Percentiles rank a stretch among this genome's conserved stretches.
These are phyloP conservation scores for Helicoverpa zea DNA, from an alignment of 1,140 invertebrate species.

Conservation along the genomic window DNA sequence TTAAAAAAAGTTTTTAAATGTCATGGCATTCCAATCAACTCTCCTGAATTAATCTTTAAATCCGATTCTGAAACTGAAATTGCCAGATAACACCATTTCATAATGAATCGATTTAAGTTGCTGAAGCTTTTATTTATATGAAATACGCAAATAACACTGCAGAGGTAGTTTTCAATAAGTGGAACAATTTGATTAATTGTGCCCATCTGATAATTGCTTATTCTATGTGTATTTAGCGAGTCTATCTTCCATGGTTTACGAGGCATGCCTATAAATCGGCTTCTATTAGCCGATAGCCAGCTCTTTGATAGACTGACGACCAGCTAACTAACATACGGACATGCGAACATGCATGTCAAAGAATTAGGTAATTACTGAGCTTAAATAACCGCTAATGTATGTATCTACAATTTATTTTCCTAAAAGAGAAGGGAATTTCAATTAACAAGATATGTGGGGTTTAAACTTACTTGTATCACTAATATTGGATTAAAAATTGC, in stretches of 20 bases:
- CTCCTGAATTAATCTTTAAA: neutral
- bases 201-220: neutral
- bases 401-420: neutral
- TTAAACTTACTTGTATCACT: neutral
- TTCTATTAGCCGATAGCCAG: constrained; percentile 22
- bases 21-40: neutral
- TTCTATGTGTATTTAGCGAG: constrained; percentile 38
- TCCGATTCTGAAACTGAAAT: neutral
- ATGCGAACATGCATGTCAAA: constrained; percentile 2
- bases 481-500: constrained; percentile 3
- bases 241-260: constrained; percentile 12
- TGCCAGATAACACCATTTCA: no score
- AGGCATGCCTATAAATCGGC: constrained; percentile 36
- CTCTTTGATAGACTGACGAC: constrained; percentile 9
- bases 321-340: neutral
- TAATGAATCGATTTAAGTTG: neutral
- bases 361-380: constrained; percentile 23
- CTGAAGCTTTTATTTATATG: neutral
- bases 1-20: neutral
- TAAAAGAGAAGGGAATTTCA: constrained; percentile 1
- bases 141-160: no score
- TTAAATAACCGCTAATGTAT: neutral
- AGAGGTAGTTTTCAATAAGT: neutral
- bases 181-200: neutral
- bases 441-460: constrained; percentile 20